These are phyloP conservation scores for Prenolepis imparis DNA, from an alignment of 2,888 invertebrate genomes.

Conservation along the genomic window DNA sequence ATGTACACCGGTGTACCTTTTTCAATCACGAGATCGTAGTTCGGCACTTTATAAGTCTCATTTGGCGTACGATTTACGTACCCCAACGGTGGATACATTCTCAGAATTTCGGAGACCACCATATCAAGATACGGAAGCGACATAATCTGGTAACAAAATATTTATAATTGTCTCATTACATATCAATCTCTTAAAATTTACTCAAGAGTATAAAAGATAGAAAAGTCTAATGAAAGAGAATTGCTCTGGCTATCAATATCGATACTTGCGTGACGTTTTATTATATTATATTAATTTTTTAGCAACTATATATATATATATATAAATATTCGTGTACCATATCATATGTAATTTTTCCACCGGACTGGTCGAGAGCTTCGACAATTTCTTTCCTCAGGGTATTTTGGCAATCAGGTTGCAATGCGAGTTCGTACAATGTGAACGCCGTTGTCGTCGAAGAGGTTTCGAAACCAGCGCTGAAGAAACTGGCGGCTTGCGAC, in stretches of 20 bases:
- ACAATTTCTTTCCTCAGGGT: constrained; percentile 75
- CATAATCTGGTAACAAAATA: constrained; percentile 25
- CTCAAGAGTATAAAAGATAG: not conserved
- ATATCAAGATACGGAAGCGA: constrained; percentile 78
- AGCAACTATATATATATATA: too few relatives aligned
- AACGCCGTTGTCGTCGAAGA: constrained; percentile 77
- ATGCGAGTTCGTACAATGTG: constrained; percentile 78
- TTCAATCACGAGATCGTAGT: constrained; percentile 76
- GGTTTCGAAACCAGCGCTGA: constrained; percentile 81
- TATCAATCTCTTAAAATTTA: not conserved
- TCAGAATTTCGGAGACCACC: constrained; percentile 83
- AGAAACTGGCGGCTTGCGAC: constrained; percentile 79
- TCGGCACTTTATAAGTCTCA: constrained; percentile 78
- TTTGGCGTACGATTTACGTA: constrained; percentile 78
- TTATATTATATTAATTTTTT: not conserved
- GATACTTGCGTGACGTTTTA: not conserved
- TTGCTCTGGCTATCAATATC: not conserved
- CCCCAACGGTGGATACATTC: constrained; percentile 84
- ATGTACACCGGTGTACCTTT: constrained; percentile 82
- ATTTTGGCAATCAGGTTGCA: constrained; percentile 74
- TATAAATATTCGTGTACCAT: constrained; percentile 71
- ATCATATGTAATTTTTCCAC: constrained; percentile 79
- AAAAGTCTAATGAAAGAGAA: not conserved
- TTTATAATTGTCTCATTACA: not conserved
- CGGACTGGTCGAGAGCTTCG: constrained; percentile 64